phyloP scores from a whole-genome alignment of 2,113 vertebrate species.

The Cathartes aura region DNA sequence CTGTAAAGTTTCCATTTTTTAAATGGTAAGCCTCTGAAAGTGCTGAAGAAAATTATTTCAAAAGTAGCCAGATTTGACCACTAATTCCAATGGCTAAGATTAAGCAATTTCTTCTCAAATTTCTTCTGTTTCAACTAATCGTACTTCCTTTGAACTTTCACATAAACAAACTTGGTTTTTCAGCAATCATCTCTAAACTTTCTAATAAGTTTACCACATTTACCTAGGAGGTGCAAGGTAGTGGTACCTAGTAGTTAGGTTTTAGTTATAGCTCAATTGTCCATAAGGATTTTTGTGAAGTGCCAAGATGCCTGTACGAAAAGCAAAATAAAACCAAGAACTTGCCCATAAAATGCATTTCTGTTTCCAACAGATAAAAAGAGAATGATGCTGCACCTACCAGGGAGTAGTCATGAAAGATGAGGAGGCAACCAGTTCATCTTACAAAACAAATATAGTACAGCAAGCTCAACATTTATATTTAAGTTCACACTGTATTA shows the following conservation, averaged over 20 bases:
- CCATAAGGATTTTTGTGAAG: neutral
- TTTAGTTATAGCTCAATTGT: neutral
- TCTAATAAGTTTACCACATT: neutral
- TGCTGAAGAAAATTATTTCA: neutral
- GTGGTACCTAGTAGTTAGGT: neutral
- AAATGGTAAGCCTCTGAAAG: neutral
- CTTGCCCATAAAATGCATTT: neutral
- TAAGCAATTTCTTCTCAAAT: neutral
- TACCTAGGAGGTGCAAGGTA: neutral
- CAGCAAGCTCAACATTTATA: neutral
- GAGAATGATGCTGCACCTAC: neutral
- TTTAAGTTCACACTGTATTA: neutral
- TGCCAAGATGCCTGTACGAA: fast-evolving
- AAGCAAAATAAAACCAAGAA: neutral
- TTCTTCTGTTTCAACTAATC: neutral
- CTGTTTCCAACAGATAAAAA: neutral
- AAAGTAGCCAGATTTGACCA: neutral
- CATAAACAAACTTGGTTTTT: neutral
- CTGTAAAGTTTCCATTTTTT: neutral
- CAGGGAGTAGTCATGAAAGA: neutral
- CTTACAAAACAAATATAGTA: neutral
- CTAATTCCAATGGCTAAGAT: neutral
- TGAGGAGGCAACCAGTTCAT: neutral
- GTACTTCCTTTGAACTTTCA: neutral
- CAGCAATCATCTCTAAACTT: neutral